Evolutionary conservation across 2,888 invertebrate species (phyloP), one percentile per base, ranked within the genome.

Genomic region (Ariolimax columbianus): DNA sequence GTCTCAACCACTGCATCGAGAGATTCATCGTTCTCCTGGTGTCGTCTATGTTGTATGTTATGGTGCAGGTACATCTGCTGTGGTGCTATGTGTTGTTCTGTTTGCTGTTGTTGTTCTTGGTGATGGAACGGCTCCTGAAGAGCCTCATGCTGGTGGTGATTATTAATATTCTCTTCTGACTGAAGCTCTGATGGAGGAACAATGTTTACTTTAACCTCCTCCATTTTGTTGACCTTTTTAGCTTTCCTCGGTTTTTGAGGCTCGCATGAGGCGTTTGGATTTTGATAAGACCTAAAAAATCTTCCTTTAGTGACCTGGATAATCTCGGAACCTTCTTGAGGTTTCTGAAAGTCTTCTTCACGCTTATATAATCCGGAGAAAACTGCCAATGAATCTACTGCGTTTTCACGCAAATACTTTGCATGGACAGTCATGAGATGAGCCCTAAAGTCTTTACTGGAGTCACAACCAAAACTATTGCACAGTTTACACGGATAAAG

Each of bases 401-500:
- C 88, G 33, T 89, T 88, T 14, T 87, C 88, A 11, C 89, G 90
- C 4, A 91, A 77, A 43, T 90, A 89, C 14, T 89, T 87, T 11
- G 83, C 86, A 93, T 97, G 97, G 0, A 91, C 93, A 0, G 94
- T 92, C 36, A 95, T 92, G 72, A 97, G 94, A 93, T 97, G 97
- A 14, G 95, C 95, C 68, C 96, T 95, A 85, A 97, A 95, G 55
- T 96, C 96, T 84, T 95, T 95, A 19, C 96, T 96, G 90, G 95
- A 95, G 93, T 97, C 96, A 19, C 96, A 96, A 59, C 95, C 95
- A 93, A 95, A 96, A 19, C 86, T 84, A 33, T 30, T 9, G 93
- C 97, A 97, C 79, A 95, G 95, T 82, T 95, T 95, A 92, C 98
- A 98, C 86, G 96, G 96, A 94, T 98, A 98, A 70, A 98, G 95